Evolutionary conservation across 2,888 invertebrate genomes (phyloP).

Genomic region (Caenorhabditis doughertyi): DNA sequence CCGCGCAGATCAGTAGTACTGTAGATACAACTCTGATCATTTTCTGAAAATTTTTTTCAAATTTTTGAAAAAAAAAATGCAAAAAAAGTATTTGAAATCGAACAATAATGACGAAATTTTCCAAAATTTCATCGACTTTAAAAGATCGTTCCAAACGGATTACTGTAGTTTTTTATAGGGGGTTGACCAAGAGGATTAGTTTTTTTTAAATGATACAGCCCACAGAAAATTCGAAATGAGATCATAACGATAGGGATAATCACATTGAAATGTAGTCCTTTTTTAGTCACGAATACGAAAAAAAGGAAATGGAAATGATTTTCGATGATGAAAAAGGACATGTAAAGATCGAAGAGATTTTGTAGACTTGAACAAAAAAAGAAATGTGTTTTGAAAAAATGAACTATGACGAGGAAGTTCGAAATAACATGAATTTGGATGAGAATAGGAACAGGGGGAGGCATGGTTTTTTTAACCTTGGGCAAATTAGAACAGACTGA

Average conservation of each 20-base stretch:
- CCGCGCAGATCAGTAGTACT: neutral
- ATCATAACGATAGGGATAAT: conserved; percentile 16
- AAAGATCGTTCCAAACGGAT: neutral
- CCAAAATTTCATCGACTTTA: neutral
- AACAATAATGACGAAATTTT: neutral
- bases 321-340: conserved; percentile 1
- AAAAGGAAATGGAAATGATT: neutral
- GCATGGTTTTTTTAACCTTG: too few relatives aligned
- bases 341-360: conserved; percentile 2
- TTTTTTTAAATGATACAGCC: neutral
- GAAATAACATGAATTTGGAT: neutral
- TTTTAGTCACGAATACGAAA: too few relatives aligned
- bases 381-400: conserved; percentile 1
- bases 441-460: neutral
- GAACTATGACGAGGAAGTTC: too few relatives aligned
- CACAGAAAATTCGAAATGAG: neutral
- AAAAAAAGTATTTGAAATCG: neutral
- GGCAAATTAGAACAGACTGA: too few relatives aligned
- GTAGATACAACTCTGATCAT: conserved; percentile 14
- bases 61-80: neutral
- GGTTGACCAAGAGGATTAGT: conserved; percentile 2
- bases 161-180: conserved; percentile 13
- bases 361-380: too few relatives aligned
- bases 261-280: conserved; percentile 3
- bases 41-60: conserved; percentile 7